phyloP scores from a whole-genome alignment of 2,797 vertebrate genomes.

The Enteromius fasciolatus region DNA sequence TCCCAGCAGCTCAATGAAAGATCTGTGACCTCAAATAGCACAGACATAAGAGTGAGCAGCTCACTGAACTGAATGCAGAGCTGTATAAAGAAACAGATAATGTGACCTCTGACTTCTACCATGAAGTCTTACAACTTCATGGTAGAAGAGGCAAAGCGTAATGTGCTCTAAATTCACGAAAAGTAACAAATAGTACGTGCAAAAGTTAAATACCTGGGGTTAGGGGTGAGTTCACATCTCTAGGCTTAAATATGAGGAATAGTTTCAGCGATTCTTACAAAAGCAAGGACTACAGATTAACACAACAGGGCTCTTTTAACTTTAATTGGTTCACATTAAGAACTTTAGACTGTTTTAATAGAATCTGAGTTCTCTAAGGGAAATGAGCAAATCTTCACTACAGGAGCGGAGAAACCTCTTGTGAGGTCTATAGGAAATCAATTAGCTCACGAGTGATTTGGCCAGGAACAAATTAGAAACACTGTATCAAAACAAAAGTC shows the following conservation, averaged over 20 bases:
- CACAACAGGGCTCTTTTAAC: constrained; percentile 25
- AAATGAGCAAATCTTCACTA: constrained; percentile 20
- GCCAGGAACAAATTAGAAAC: constrained; percentile 4
- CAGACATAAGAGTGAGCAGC: background rate
- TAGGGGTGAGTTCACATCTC: background rate
- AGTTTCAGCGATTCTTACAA: background rate
- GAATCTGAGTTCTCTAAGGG: constrained; percentile 6
- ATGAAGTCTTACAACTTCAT: background rate
- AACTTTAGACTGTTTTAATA: constrained; percentile 18
- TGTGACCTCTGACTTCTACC: constrained; percentile 4
- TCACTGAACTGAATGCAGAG: background rate
- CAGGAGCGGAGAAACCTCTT: constrained; percentile 32
- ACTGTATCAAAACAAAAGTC: background rate
- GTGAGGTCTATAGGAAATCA: constrained; percentile 35
- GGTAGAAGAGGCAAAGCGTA: too few species aligned
- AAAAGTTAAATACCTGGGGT: background rate
- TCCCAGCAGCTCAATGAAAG: background rate
- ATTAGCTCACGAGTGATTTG: constrained; percentile 13
- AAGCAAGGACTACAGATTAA: background rate
- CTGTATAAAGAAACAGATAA: constrained; percentile 16
- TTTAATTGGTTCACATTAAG: constrained; percentile 25
- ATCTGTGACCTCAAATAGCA: constrained; percentile 10
- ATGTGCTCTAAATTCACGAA: background rate
- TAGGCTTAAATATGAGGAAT: background rate
- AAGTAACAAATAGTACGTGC: background rate